Percentiles rank a stretch among this genome's conserved stretches.
Evolutionary conservation across 2,888 invertebrate genomes (phyloP).

Genomic region (Prosapia bicincta): DNA sequence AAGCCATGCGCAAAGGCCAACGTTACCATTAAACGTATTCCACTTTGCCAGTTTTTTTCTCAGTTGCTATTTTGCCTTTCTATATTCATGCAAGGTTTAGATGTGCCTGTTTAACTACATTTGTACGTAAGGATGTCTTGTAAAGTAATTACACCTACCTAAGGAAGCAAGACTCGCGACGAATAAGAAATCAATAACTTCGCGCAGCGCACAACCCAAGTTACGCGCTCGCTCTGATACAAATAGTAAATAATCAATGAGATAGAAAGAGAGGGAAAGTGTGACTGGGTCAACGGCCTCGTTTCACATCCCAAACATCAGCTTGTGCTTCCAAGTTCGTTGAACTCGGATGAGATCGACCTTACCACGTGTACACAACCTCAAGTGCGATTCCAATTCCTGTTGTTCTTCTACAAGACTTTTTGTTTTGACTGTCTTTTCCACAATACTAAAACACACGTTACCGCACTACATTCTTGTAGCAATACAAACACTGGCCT

Average conservation of each 20-base stretch:
- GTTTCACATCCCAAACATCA: not conserved
- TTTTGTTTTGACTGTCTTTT: too few relatives aligned
- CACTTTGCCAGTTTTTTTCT: too few relatives aligned
- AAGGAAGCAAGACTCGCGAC: not conserved
- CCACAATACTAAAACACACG: too few relatives aligned
- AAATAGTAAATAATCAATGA: not conserved
- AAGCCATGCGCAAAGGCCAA: too few relatives aligned
- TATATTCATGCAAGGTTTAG: too few relatives aligned
- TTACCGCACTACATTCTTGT: too few relatives aligned
- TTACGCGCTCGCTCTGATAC: not conserved
- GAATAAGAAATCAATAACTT: not conserved
- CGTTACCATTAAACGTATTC: too few relatives aligned
- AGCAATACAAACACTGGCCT: too few relatives aligned
- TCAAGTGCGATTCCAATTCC: not conserved
- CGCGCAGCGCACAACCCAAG: not conserved
- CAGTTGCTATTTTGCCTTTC: too few relatives aligned
- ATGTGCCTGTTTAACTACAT: not conserved
- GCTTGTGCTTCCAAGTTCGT: not conserved
- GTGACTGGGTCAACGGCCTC: not conserved
- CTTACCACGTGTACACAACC: not conserved
- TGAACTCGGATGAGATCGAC: not conserved
- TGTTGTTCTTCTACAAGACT: too few relatives aligned
- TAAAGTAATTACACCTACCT: not conserved
- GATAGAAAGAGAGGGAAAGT: constrained; percentile 2
- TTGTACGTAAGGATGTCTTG: not conserved